Base-by-base conservation (phyloP, 2,797 vertebrate genomes). In the Sandelia bainsii region DNA sequence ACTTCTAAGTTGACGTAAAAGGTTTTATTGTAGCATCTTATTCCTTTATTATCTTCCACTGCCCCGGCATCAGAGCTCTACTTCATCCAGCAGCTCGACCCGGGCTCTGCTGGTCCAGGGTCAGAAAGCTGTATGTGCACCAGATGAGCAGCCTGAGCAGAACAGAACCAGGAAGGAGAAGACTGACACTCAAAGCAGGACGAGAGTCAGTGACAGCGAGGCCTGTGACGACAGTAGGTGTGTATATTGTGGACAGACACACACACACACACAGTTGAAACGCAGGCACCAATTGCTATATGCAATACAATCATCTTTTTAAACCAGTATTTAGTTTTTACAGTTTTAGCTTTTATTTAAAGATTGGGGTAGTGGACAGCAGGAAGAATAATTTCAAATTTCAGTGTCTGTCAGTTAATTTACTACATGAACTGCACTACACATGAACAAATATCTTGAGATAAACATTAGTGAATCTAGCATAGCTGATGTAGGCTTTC, bases 111-210 rank as follows among this genome's bases (percentile, higher is more conserved):
- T 46, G 48, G 34, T 39, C 23, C 75, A 70, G 57, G 79, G 6
- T 73, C 82, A 42, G 44, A 73, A 10, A 20, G 54, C 57, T 1
- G 16, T 63, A 1, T 50, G 50, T 51, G 85, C 67, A 8, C n/a
- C 23, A 4, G 84, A 49, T 56, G 83, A 73, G 39, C 62, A 73
- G 53, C 2, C 77, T 1, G 89, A 88, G 40, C 67, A 88, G 77
- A 82, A 70, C 29, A 82, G 68, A 82, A 42, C 84, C 32, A 83
- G 80, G 72, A 90, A 83, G 22, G 93, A 95, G 77, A 94, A 91
- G 71, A 72, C 86, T 20, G 93, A 93, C 34, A 78, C 91, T 44
- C 90, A 82, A 59, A 90, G 79, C 78, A 91, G 79, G 80, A 78
- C 86, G 45, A 90, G 72, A 73, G 83, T 83, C 61, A 69, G 70